phyloP scores from a whole-genome alignment of 2,113 vertebrate species.

The Charadrius vociferus region DNA sequence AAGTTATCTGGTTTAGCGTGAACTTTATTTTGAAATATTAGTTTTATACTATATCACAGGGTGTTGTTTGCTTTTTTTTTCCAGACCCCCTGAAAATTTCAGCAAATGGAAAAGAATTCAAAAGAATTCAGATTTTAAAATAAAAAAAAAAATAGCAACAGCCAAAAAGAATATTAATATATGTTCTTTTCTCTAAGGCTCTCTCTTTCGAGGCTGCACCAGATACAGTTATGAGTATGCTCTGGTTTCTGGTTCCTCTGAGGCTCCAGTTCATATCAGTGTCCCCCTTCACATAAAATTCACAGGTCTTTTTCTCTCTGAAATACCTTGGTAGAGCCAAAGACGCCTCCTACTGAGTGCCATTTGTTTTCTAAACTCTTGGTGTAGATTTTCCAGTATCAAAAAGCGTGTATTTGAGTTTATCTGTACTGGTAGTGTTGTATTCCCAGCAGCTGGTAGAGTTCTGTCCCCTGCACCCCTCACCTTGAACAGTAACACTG shows the following conservation, averaged over 20 bases:
- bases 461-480: background rate
- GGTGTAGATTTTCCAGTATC: constrained; percentile 41
- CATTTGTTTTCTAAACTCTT: constrained; percentile 19
- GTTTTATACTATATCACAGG: constrained; percentile 72
- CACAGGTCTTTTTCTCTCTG: background rate
- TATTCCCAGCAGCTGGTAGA: constrained; percentile 43
- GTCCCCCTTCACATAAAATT: constrained; percentile 58
- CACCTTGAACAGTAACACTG: background rate
- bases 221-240: constrained; percentile 54
- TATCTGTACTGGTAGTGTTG: constrained; percentile 55
- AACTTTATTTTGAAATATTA: constrained; percentile 43
- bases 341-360: constrained; percentile 38
- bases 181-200: constrained; percentile 72
- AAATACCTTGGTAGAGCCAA: constrained; percentile 6
- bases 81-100: constrained; percentile 83
- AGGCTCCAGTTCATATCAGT: constrained; percentile 55
- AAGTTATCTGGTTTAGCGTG: constrained; percentile 54
- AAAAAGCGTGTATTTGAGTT: constrained; percentile 34
- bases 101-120: constrained; percentile 82
- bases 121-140: constrained; percentile 80
- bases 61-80: constrained; percentile 81
- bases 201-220: constrained; percentile 72
- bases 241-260: constrained; percentile 62
- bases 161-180: constrained; percentile 62
- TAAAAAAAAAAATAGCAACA: constrained; percentile 26